Conservation (phyloP, 2,888 invertebrate genomes). For the Dasysyrphus tricinctus region DNA sequence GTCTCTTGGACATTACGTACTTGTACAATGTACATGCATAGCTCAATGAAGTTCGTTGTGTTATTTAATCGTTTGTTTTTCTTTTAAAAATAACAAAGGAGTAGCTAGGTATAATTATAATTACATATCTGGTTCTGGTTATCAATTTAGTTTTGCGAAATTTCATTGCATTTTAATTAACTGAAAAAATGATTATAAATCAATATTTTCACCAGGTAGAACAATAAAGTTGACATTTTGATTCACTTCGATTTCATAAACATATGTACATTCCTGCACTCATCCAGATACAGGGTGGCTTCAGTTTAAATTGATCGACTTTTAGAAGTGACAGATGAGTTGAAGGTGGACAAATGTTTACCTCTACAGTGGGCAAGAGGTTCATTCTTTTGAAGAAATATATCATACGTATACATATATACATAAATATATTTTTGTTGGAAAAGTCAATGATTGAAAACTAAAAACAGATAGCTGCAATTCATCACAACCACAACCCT, state of each 20-base stretch:
- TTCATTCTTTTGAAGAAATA: too few species aligned
- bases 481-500: too few species aligned
- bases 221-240: background rate
- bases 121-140: background rate
- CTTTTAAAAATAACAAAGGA: constrained; percentile 7
- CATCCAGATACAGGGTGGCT: too few species aligned
- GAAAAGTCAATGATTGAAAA: too few species aligned
- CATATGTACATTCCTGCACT: too few species aligned
- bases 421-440: too few species aligned
- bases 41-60: constrained; percentile 42
- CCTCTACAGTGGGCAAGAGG: too few species aligned
- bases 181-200: background rate
- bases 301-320: too few species aligned
- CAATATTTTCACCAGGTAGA: background rate
- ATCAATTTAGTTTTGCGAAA: constrained; percentile 37
- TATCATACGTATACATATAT: too few species aligned
- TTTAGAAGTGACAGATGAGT: too few species aligned
- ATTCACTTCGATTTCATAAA: background rate
- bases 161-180: constrained; percentile 13
- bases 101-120: background rate
- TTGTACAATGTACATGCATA: constrained; percentile 11
- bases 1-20: constrained; percentile 25
- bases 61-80: constrained; percentile 46
- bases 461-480: too few species aligned
- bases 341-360: too few species aligned